phyloP scores from a whole-genome alignment of 1,140 invertebrate genomes.

The Drosophila miranda region DNA sequence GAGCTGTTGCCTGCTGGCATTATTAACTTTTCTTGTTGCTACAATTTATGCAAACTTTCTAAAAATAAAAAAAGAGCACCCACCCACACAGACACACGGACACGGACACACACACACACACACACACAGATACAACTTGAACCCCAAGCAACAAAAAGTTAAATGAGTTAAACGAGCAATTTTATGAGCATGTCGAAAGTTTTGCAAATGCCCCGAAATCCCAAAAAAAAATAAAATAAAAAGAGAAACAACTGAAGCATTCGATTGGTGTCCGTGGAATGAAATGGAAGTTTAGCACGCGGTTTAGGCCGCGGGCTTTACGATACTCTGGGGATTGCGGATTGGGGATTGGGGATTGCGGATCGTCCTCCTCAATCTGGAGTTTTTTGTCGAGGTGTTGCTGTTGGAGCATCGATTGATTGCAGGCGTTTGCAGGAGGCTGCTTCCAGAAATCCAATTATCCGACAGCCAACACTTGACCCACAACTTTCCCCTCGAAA shows the following conservation, averaged over 20 bases:
- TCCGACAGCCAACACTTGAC: slow-evolving; percentile 33
- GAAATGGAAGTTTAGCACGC: slow-evolving; percentile 7
- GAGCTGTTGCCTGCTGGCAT: slow-evolving; percentile 57
- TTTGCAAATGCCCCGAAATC: slow-evolving; percentile 58
- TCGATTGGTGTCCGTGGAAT: slow-evolving; percentile 9
- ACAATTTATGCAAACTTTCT: slow-evolving; percentile 78
- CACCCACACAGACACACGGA: slow-evolving; percentile 12
- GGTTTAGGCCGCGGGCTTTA: background rate
- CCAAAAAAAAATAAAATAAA: slow-evolving; percentile 3
- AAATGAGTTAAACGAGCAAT: slow-evolving; percentile 81
- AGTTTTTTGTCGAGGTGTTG: no score
- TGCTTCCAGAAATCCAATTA: slow-evolving; percentile 44
- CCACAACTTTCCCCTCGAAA: slow-evolving; percentile 29
- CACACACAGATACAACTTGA: slow-evolving; percentile 13
- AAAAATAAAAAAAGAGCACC: slow-evolving; percentile 42
- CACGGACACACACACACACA: background rate
- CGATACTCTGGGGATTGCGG: no score
- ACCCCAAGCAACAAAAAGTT: slow-evolving; percentile 66
- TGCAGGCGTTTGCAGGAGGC: background rate
- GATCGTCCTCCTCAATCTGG: no score
- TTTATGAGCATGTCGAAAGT: slow-evolving; percentile 73
- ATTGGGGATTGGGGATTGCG: no score
- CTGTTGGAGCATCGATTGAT: no score
- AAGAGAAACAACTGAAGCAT: slow-evolving; percentile 23
- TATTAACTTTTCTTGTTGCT: slow-evolving; percentile 77